Conservation (phyloP, 2,113 vertebrate genomes). For the Pagrus major region DNA sequence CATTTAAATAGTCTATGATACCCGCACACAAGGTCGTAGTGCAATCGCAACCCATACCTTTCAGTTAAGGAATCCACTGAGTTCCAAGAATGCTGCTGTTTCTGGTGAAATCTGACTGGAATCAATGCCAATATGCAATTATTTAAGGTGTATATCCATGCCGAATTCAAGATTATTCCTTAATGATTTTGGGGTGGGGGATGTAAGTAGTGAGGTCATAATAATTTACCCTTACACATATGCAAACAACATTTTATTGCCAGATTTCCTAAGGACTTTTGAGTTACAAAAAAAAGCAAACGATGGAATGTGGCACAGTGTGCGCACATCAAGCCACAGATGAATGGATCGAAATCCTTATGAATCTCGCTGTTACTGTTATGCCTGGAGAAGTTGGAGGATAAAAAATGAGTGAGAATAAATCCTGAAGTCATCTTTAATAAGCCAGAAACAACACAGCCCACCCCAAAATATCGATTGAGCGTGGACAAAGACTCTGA, state of each 20-base stretch:
- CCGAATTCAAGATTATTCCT: neutral
- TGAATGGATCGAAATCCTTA: too few relatives aligned
- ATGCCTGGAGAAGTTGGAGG: neutral
- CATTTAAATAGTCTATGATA: neutral
- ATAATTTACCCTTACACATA: neutral
- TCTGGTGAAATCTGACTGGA: neutral
- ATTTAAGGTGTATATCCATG: neutral
- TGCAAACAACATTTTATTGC: neutral
- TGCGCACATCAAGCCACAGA: too few relatives aligned
- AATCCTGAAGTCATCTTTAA: slow-evolving; percentile 29
- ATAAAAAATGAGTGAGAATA: neutral
- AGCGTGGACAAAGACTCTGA: slow-evolving; percentile 12
- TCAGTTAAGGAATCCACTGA: neutral
- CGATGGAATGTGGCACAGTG: too few relatives aligned
- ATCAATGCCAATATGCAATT: neutral
- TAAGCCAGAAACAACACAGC: slow-evolving; percentile 41
- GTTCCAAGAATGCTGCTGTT: neutral
- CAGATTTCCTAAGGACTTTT: neutral
- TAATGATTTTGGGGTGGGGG: too few relatives aligned
- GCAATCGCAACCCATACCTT: neutral
- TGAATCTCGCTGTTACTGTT: too few relatives aligned
- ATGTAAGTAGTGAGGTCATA: accelerated
- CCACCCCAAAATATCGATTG: slow-evolving; percentile 52
- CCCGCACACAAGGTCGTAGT: neutral
- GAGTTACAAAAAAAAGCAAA: too few relatives aligned